Base-by-base conservation (phyloP, 1,140 invertebrate genomes). In the Drosophila simulans region DNA sequence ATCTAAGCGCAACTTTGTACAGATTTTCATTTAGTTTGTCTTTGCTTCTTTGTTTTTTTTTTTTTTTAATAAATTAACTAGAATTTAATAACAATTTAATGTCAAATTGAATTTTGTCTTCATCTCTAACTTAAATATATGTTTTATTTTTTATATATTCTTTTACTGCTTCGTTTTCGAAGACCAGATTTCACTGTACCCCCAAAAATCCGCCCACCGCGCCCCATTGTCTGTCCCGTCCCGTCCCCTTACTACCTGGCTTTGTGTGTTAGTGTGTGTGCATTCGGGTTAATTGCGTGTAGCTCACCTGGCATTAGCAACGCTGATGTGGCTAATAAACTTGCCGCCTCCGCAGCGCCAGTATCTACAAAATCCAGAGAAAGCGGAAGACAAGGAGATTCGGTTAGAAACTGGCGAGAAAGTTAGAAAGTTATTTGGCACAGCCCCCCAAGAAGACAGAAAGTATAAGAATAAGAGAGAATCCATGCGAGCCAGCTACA, bases 291-390 rank as follows among this genome's bases (percentile, higher is more conserved):
- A 76, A 76, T 76, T 76, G 68, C 59, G 54, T 71, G 68, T 71
- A 71, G 73, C 73, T 76, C 66, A 71, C 73, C 73, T 71, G 58
- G 68, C 53, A 76, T 76, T 76, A 76, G 66, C 73, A 64, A 25
- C 73, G 55, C 58, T 76, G 73, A 76, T 76, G 68, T 55, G 54
- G 55, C 68, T 71, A 71, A 76, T 76, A 76, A 76, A 71, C 68
- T 66, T 69, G 37, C 64, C 53, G 48, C n/a, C 48, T 34, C 2
- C 25, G n/a, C 48, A 51, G 27, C 22, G 20, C 10, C 31, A 57
- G 27, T 22, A 13, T 12, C 37, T 42, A 7, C 27, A 53, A 53
- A 53, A 35, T 11, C 31, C 17, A 12, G 11, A 15, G 27, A 20
- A 17, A 43, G 20, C 5, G 11, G 7, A 13, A 48, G 46, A 27